Base-by-base conservation (phyloP, 1,140 invertebrate genomes). In the Macrobrachium nipponense region DNA sequence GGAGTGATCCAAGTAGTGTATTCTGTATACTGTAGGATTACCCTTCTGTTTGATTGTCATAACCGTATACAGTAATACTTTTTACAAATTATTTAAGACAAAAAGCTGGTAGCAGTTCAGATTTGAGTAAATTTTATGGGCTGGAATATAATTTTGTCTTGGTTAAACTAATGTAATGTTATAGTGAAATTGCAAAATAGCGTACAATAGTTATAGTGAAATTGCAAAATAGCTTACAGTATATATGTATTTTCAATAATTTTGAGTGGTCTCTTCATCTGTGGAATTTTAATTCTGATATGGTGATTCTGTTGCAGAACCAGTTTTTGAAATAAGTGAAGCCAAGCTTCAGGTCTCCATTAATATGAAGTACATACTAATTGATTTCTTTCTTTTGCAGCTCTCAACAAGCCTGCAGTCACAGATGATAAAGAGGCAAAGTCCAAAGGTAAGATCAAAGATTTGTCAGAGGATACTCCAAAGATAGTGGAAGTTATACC, bases 331-430 rank as follows among this genome's bases (percentile, higher is more conserved):
- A 23, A 14, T 43, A 5, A 12, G 20, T 15, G n/a, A 14, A 2
- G 11, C 20, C 36, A 27, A 0, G 23, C 15, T 20, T 70, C 68
- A 12, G n/a, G 0, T 70, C 7, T 27, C 23, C 20, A 4, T 77
- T 43, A 44, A n/a, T 44, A n/a, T 11, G 7, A 14, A 58, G 6
- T 51, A 77, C n/a, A n/a, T 60, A n/a, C n/a, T 62, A 12, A 79
- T 79, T 14, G 20, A 5, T 44, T 20, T 36, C 20, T 51, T 80
- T 66, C 17, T 66, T 80, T 80, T 80, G 15, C 62, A 80, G 78
- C 78, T 51, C 23, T 44, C 44, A 62, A 80, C 27, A 80, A 80
- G 61, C 61, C 78, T 80, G 78, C 27, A n/a, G 78, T 80, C n/a
- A 66, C 61, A 80, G 36, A 62, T 27, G 62, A 80, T 60, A 66